A percentile compares a stretch with the other conserved stretches of the same genome.
These are phyloP conservation scores for Tyto alba DNA, from an alignment of 2,113 vertebrate genomes.

Conservation along the genomic window DNA sequence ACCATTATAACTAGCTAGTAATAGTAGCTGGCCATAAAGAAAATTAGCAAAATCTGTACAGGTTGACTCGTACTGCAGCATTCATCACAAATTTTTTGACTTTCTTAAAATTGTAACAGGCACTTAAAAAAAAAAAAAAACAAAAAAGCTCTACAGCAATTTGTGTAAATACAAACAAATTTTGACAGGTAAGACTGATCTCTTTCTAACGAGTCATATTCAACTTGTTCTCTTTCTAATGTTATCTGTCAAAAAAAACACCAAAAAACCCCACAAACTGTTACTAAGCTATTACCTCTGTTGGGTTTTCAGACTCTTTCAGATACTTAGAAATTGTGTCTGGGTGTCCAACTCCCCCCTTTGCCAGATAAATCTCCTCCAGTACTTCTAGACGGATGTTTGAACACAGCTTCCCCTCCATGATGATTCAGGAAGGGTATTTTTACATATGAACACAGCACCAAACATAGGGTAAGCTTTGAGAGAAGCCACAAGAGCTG, in stretches of 20 bases:
- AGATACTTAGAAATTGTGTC: not conserved
- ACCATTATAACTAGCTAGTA: not conserved
- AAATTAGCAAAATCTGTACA: not conserved
- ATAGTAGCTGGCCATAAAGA: not conserved
- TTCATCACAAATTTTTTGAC: not conserved
- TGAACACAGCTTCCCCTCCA: not conserved
- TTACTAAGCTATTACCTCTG: not conserved
- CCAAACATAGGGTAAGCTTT: not conserved
- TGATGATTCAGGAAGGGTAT: not conserved
- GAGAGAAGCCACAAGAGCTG: not conserved
- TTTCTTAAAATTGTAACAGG: not conserved
- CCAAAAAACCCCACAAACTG: rapidly evolving
- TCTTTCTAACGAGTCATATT: not conserved
- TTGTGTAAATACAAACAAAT: not conserved
- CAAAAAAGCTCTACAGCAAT: not conserved
- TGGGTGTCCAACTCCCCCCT: rapidly evolving
- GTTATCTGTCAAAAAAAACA: not conserved
- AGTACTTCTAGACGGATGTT: rapidly evolving
- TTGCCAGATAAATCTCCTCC: not conserved
- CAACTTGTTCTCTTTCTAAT: not conserved
- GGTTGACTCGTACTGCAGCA: not conserved
- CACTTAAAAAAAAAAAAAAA: not conserved
- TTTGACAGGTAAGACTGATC: not conserved
- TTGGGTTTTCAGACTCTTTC: not conserved
- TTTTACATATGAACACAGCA: not conserved